Evolutionary conservation across 2,113 vertebrate species (phyloP).

Genomic region (Mobula hypostoma): DNA sequence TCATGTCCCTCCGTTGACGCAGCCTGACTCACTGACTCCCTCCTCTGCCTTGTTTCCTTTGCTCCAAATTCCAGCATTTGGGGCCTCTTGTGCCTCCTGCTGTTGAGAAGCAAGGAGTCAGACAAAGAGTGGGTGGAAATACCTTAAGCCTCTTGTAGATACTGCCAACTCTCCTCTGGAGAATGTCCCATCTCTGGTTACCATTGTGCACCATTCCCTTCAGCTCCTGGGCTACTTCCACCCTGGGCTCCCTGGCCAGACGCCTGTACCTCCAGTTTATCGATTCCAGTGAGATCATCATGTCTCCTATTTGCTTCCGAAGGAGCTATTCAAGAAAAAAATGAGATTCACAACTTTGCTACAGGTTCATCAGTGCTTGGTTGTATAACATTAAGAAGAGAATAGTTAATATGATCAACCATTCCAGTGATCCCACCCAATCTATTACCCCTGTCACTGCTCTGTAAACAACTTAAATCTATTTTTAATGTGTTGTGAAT

Average conservation of each 20-base stretch:
- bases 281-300: background rate
- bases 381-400: too few relatives aligned
- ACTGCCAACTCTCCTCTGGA: background rate
- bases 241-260: background rate
- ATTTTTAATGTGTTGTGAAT: too few relatives aligned
- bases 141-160: slow-evolving; percentile 10
- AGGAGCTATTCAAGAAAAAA: background rate
- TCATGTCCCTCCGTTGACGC: too few relatives aligned
- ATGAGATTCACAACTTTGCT: background rate
- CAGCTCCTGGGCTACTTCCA: background rate
- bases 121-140: background rate
- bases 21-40: too few relatives aligned
- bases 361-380: too few relatives aligned
- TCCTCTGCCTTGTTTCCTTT: too few relatives aligned
- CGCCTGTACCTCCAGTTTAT: background rate
- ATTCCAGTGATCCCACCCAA: too few relatives aligned
- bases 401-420: too few relatives aligned
- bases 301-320: background rate
- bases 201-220: background rate
- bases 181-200: background rate
- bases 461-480: too few relatives aligned
- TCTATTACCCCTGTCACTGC: too few relatives aligned
- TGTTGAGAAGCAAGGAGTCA: too few relatives aligned
- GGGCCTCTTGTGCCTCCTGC: background rate
- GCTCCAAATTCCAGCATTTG: too few relatives aligned